These are phyloP conservation scores for Condylostylus longicornis DNA, from an alignment of 1,140 invertebrate genomes.

Conservation along the genomic window DNA sequence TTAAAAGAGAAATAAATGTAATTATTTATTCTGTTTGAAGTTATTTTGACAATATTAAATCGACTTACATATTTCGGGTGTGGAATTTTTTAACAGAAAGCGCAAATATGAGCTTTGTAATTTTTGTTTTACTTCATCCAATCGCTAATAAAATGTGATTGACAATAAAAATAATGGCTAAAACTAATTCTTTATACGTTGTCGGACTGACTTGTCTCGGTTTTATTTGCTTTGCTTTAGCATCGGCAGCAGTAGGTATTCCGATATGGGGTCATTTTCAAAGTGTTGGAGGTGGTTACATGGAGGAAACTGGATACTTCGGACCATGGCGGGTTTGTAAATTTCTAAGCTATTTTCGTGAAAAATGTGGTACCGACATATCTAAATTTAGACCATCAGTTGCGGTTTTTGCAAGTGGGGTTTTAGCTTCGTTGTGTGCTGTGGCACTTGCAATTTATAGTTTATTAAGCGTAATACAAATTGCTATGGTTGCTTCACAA, in stretches of 20 bases:
- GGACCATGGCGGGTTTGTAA: constrained; percentile 75
- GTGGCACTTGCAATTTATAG: constrained; percentile 56
- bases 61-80: too few species aligned
- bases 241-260: constrained; percentile 54
- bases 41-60: too few species aligned
- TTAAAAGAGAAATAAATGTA: too few species aligned
- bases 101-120: too few species aligned
- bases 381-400: constrained; percentile 67
- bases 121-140: too few species aligned
- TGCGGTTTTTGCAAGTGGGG: constrained; percentile 60
- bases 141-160: too few species aligned
- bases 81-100: too few species aligned
- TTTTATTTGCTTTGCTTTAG: constrained; percentile 59
- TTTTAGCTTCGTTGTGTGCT: constrained; percentile 54
- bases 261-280: constrained; percentile 69
- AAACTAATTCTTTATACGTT: constrained; percentile 44
- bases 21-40: too few species aligned
- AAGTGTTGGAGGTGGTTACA: constrained; percentile 33
- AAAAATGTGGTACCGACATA: constrained; percentile 60
- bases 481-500: constrained; percentile 69
- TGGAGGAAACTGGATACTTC: constrained; percentile 50
- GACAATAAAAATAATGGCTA: constrained; percentile 32
- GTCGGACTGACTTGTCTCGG: constrained; percentile 57
- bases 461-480: constrained; percentile 57
- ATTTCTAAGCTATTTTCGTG: constrained; percentile 57